Evolutionary conservation across 2,113 vertebrate genomes (phyloP), one percentile per base, ranked within the genome.

Genomic region (Herpailurus yagouaroundi): DNA sequence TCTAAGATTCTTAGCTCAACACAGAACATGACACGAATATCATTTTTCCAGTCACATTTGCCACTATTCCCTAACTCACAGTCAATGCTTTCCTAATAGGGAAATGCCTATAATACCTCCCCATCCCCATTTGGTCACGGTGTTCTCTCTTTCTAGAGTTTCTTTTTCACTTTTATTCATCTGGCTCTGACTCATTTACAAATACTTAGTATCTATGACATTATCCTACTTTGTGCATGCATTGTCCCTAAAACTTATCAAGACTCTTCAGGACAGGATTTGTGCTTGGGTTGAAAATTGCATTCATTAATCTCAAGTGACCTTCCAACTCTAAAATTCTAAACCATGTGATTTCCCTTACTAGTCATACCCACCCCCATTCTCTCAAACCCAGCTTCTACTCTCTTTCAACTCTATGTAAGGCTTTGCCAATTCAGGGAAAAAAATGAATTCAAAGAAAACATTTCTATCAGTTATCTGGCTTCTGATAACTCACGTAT

Each of bases 391-490:
- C 4, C 29, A 29, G 38, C 0, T 86, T 18, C 5, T 60, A 9
- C 33, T 52, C 45, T 92, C 88, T 95, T 95, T 94, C n/a, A 55
- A 79, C 10, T 60, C n/a, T 45, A 23, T 4, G 5, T 63, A 81
- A 94, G 84, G 25, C n/a, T 90, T 92, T 90, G 33, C 36, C 60
- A 96, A 79, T 60, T 93, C 64, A 81, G 50, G 15, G 29, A 68
- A 82, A 63, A 91, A 79, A 74, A 68, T 48, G 3, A 27, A 92
- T 80, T 92, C 71, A 94, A 68, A 77, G 52, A 84, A 95, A 95
- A 97, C 33, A 93, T 93, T 81, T 91, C 45, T 68, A 31, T 81
- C 64, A 80, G 60, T 36, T 96, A 66, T 96, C 76, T 96, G 50
- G 15, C 80, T 90, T 97, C 68, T 60, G 83, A 96, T 91, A 87